These are phyloP conservation scores for Gobio gobio DNA, from an alignment of 2,113 vertebrate species.

Conservation along the genomic window DNA sequence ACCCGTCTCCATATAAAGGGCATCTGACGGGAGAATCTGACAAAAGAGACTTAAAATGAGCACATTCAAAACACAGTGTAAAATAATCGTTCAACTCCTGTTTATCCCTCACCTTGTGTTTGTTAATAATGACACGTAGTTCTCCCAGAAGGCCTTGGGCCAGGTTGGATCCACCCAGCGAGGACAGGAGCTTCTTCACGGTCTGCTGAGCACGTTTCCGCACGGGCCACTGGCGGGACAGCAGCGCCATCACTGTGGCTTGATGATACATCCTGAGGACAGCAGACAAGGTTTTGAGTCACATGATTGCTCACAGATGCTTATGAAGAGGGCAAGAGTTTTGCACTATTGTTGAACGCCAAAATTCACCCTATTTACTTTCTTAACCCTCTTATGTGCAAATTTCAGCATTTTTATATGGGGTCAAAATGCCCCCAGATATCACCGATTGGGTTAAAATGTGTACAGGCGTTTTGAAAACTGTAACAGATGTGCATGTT, in stretches of 20 bases:
- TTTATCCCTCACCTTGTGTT: slow-evolving; percentile 83
- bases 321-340: no score
- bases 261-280: slow-evolving; percentile 87
- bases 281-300: neutral
- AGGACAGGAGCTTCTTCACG: slow-evolving; percentile 86
- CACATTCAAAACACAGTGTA: neutral
- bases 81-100: neutral
- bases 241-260: slow-evolving; percentile 79
- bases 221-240: slow-evolving; percentile 87
- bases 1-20: slow-evolving; percentile 82
- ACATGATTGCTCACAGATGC: neutral
- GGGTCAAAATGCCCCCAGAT: no score
- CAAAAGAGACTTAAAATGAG: neutral
- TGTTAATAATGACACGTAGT: slow-evolving; percentile 83
- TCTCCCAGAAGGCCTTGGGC: slow-evolving; percentile 89
- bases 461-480: no score
- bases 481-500: no score
- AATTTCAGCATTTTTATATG: no score
- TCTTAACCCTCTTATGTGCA: neutral
- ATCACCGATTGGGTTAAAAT: no score
- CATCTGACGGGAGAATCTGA: slow-evolving; percentile 84
- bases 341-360: neutral
- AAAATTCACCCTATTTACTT: neutral
- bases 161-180: slow-evolving; percentile 84
- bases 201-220: slow-evolving; percentile 88